These are phyloP conservation scores for Sitta carolinensis DNA, from an alignment of 2,797 vertebrate species.

Conservation along the genomic window DNA sequence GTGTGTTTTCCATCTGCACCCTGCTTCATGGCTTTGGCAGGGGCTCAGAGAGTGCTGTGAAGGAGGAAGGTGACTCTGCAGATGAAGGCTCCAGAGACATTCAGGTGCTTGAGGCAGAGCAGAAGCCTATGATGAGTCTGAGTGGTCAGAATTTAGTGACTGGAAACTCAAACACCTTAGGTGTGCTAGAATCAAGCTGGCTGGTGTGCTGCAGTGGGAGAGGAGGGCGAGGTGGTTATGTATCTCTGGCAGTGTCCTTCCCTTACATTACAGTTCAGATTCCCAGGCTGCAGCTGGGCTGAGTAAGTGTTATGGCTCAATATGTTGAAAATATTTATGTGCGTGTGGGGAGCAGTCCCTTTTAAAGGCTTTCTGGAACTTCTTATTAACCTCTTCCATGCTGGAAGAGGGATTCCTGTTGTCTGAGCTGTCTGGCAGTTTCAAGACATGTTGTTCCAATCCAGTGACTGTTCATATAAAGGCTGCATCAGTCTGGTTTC, in stretches of 20 bases:
- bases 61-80: slow-evolving; percentile 13
- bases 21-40: not conserved
- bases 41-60: not conserved
- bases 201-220: not conserved
- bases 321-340: not conserved
- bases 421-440: not conserved
- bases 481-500: not conserved
- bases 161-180: not conserved
- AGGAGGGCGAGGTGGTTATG: not conserved
- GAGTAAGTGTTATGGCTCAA: not conserved
- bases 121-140: not conserved
- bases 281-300: not conserved
- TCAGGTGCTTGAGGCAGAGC: slow-evolving; percentile 39
- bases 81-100: slow-evolving; percentile 9
- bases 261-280: not conserved
- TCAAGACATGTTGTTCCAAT: not conserved
- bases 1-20: not conserved
- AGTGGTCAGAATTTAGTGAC: not conserved
- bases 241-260: not conserved
- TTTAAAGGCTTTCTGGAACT: not conserved
- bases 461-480: not conserved
- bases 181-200: not conserved
- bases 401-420: not conserved
- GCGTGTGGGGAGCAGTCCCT: not conserved
- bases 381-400: not conserved